Conservation (phyloP, 2,888 invertebrate species). For the Osmoderma eremita region DNA sequence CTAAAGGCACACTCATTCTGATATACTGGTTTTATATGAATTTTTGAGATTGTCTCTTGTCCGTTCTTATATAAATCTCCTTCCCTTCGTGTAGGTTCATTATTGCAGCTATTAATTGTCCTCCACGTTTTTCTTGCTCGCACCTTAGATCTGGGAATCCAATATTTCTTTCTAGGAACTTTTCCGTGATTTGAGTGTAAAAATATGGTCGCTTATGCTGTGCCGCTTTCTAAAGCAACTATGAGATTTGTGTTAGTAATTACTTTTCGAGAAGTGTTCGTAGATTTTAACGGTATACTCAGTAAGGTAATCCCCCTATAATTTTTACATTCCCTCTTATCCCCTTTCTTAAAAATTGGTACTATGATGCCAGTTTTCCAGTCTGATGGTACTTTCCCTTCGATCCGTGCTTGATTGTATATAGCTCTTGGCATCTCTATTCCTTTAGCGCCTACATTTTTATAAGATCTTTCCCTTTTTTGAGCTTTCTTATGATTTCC, state of each 20-base stretch:
- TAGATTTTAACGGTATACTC: no score
- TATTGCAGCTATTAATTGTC: neutral
- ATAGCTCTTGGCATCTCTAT: no score
- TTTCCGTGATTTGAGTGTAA: slow-evolving; percentile 1
- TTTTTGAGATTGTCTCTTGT: no score
- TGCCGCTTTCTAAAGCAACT: neutral
- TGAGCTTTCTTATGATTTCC: no score
- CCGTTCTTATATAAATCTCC: no score
- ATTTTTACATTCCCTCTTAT: neutral
- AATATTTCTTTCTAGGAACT: neutral
- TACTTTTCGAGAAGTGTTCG: neutral
- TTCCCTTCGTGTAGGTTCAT: neutral
- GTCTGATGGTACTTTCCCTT: neutral
- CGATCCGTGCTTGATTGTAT: neutral
- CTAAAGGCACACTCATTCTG: no score
- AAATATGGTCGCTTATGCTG: neutral
- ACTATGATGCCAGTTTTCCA: neutral
- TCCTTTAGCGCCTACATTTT: no score
- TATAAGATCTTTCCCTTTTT: no score
- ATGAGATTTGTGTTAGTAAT: slow-evolving; percentile 1
- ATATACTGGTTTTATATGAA: neutral
- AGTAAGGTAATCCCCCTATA: neutral
- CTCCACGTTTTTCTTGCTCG: neutral
- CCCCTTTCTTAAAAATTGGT: neutral
- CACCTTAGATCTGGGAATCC: neutral